A percentile compares a stretch with the other conserved stretches of the same genome.
Conservation (phyloP, 2,888 invertebrate genomes). For the Cerastoderma edule region DNA sequence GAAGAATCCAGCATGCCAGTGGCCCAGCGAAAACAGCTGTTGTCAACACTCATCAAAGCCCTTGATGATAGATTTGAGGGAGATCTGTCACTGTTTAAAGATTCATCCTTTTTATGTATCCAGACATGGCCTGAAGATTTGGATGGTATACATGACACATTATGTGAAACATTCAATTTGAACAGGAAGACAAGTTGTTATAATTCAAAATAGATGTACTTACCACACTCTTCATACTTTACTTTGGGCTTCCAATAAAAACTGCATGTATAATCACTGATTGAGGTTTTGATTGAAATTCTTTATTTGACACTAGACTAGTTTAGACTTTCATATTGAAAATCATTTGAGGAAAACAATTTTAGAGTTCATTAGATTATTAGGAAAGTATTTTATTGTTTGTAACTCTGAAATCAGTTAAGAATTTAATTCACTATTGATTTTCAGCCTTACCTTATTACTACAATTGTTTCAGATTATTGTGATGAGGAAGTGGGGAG, state of each 20-base stretch:
- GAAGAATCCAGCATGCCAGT: neutral
- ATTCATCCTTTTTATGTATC: neutral
- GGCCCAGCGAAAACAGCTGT: neutral
- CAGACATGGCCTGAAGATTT: neutral
- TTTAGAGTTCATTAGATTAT: too few relatives aligned
- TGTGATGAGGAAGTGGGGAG: neutral
- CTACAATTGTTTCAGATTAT: neutral
- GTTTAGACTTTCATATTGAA: neutral
- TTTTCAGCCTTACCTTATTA: neutral
- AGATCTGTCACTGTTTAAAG: neutral
- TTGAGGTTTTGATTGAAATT: too few relatives aligned
- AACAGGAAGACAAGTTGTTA: neutral
- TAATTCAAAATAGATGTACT: neutral
- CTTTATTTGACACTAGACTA: neutral
- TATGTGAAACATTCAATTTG: neutral
- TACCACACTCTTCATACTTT: neutral
- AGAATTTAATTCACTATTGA: neutral
- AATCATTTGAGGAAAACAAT: neutral
- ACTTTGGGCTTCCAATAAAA: neutral
- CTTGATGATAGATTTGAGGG: neutral
- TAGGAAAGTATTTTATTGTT: too few relatives aligned
- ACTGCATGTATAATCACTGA: too few relatives aligned
- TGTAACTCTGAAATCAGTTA: too few relatives aligned
- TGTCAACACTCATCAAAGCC: neutral
- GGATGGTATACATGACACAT: neutral